phyloP scores from a whole-genome alignment of 2,113 vertebrate genomes.

The Apistogramma diplotaenia region DNA sequence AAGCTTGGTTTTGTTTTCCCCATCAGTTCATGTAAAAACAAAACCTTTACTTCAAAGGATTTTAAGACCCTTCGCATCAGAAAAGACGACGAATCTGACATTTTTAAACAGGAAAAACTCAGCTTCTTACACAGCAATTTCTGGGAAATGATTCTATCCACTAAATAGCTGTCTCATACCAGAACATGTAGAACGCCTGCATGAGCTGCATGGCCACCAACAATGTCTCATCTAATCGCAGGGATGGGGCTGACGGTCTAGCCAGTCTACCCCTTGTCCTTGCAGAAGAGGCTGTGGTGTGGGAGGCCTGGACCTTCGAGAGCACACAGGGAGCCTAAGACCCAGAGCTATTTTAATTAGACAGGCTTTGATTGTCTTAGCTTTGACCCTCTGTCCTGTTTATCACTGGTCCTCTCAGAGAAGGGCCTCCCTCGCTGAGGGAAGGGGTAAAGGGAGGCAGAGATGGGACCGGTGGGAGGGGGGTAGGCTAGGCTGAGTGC shows the following conservation, averaged over 20 bases:
- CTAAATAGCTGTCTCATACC: slow-evolving; percentile 1
- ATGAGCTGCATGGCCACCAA: slow-evolving; percentile 17
- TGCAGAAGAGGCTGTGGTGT: slow-evolving; percentile 10
- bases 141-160: background rate
- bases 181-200: background rate
- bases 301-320: slow-evolving; percentile 14
- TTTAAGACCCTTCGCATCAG: too few relatives aligned
- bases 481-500: slow-evolving; percentile 32
- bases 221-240: slow-evolving; percentile 11
- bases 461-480: slow-evolving; percentile 16
- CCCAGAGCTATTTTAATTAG: slow-evolving; percentile 71
- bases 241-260: background rate
- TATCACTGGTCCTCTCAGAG: slow-evolving; percentile 64
- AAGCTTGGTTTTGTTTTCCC: too few relatives aligned
- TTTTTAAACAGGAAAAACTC: background rate
- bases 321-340: slow-evolving; percentile 38
- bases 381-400: slow-evolving; percentile 64
- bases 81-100: too few relatives aligned
- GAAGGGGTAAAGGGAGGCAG: slow-evolving; percentile 21
- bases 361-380: slow-evolving; percentile 67
- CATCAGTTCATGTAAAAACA: too few relatives aligned
- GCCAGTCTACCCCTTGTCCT: background rate
- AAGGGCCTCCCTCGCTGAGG: slow-evolving; percentile 46
- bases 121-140: background rate
- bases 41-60: too few relatives aligned